phyloP scores from a whole-genome alignment of 2,888 invertebrate genomes.

The Aelia acuminata region DNA sequence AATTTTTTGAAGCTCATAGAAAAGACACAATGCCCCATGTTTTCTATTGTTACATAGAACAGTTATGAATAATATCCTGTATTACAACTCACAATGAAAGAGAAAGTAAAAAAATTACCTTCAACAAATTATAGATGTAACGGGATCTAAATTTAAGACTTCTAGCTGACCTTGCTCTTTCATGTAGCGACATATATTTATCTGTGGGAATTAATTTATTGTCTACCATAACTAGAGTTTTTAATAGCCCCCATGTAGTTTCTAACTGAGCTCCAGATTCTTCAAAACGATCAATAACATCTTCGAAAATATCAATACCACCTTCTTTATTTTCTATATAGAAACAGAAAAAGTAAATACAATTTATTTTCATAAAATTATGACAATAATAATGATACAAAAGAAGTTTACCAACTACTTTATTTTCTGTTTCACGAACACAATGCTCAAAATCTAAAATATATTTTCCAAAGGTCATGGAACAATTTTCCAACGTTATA shows the following conservation, averaged over 20 bases:
- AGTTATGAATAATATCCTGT: too few species aligned
- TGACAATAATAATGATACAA: slow-evolving; percentile 60
- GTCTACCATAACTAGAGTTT: slow-evolving; percentile 85
- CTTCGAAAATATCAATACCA: slow-evolving; percentile 75
- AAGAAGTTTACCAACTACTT: slow-evolving; percentile 70
- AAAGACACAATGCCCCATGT: too few species aligned
- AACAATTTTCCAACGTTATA: slow-evolving; percentile 86
- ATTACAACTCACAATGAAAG: background rate
- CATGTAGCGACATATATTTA: slow-evolving; percentile 83
- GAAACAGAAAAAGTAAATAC: slow-evolving; percentile 53
- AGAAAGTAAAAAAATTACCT: slow-evolving; percentile 68
- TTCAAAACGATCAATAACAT: slow-evolving; percentile 83
- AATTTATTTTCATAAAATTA: background rate
- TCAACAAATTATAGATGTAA: slow-evolving; percentile 79
- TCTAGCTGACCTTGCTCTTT: slow-evolving; percentile 82
- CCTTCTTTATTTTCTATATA: slow-evolving; percentile 68
- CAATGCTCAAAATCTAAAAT: slow-evolving; percentile 85
- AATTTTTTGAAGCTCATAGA: too few species aligned
- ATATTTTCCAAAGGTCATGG: slow-evolving; percentile 87
- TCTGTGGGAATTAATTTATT: slow-evolving; percentile 85
- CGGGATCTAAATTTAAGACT: slow-evolving; percentile 81
- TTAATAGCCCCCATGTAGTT: slow-evolving; percentile 89
- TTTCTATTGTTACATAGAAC: too few species aligned
- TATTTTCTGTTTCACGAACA: slow-evolving; percentile 78
- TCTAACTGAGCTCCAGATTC: slow-evolving; percentile 80